phyloP scores from a whole-genome alignment of 2,113 vertebrate genomes.

The Proteles cristata region DNA sequence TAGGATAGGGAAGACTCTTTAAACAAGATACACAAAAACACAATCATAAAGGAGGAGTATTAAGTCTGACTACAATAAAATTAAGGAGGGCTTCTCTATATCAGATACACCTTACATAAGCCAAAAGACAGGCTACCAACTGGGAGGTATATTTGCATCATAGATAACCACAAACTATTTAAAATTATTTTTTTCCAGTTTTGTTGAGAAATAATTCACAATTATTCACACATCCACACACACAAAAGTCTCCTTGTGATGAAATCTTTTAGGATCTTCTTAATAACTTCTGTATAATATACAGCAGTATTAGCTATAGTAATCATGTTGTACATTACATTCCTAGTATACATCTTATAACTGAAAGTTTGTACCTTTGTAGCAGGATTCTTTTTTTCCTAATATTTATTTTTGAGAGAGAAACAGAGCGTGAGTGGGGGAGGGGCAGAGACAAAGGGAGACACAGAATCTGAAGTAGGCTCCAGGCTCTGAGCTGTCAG shows the following conservation, averaged over 20 bases:
- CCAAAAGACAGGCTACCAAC: background rate
- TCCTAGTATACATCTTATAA: background rate
- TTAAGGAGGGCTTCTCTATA: background rate
- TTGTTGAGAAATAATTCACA: background rate
- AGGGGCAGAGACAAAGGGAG: no score
- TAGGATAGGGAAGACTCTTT: background rate
- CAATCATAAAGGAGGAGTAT: background rate
- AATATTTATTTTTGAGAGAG: no score
- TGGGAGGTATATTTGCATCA: background rate
- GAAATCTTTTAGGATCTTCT: background rate
- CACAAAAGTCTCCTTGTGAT: background rate
- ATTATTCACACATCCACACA: no score
- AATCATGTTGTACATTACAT: background rate
- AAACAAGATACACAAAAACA: background rate
- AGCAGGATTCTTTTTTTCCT: no score
- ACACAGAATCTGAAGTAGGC: no score
- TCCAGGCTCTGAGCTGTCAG: no score
- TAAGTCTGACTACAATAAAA: background rate
- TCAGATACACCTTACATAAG: background rate
- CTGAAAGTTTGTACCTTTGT: background rate
- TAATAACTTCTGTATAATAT: background rate
- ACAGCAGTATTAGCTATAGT: background rate
- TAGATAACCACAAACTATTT: background rate
- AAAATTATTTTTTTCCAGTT: background rate
- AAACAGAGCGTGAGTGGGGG: no score